phyloP scores from a whole-genome alignment of 2,113 vertebrate species.

The Colossoma macropomum region DNA sequence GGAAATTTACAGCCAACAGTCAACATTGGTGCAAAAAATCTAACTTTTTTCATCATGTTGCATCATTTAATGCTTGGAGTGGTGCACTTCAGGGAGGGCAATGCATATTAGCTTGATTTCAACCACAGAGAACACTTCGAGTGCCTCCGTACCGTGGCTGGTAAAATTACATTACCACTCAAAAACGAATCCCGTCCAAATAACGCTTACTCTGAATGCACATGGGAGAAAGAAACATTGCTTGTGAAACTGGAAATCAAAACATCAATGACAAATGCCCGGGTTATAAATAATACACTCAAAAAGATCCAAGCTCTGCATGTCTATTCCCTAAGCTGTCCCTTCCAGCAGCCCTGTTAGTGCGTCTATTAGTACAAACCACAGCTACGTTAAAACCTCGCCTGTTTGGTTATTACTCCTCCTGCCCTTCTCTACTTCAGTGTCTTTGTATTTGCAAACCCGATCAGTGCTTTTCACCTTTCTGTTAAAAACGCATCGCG shows the following conservation, averaged over 20 bases:
- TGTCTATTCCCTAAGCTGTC: slow-evolving; percentile 23
- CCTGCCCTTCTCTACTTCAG: not conserved
- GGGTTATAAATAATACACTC: slow-evolving; percentile 72
- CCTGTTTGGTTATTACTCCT: slow-evolving; percentile 42
- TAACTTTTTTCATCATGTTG: too few species aligned
- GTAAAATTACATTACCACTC: too few species aligned
- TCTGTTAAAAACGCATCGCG: not conserved
- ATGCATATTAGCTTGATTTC: too few species aligned
- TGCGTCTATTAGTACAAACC: slow-evolving; percentile 53
- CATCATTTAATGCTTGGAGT: too few species aligned
- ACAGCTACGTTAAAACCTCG: slow-evolving; percentile 37
- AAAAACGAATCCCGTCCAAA: too few species aligned
- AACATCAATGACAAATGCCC: slow-evolving; percentile 66
- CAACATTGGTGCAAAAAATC: too few species aligned
- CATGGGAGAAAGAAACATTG: not conserved
- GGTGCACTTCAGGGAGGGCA: too few species aligned
- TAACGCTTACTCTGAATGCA: not conserved
- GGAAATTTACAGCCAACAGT: too few species aligned
- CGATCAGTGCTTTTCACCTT: not conserved
- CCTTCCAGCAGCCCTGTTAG: slow-evolving; percentile 53
- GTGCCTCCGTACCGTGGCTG: too few species aligned
- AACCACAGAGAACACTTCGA: too few species aligned
- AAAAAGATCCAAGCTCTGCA: slow-evolving; percentile 38
- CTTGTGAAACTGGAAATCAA: slow-evolving; percentile 45
- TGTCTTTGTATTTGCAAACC: not conserved